A percentile compares a stretch with the other conserved stretches of the same genome.
Conservation (phyloP, 2,797 vertebrate genomes). For the Rhinoraja longicauda region DNA sequence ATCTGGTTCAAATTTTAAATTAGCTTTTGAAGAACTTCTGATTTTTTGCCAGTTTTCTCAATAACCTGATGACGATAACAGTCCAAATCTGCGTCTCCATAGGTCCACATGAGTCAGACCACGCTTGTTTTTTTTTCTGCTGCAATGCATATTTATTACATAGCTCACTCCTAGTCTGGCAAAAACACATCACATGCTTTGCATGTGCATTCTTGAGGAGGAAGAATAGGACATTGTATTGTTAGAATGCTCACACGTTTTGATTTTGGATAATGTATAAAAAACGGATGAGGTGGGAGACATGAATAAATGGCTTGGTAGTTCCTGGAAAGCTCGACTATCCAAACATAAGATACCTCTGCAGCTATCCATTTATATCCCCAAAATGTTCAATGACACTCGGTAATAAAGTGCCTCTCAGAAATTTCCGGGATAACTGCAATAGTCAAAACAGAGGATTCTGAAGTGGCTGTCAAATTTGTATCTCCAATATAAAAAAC, state of each 20-base stretch:
- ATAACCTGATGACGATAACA: background rate
- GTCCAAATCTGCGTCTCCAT: background rate
- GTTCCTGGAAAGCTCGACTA: background rate
- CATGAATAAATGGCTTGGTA: background rate
- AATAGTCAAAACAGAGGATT: background rate
- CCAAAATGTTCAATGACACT: background rate
- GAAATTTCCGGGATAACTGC: background rate
- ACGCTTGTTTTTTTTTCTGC: background rate
- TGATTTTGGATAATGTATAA: background rate
- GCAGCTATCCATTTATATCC: background rate
- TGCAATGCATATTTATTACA: constrained; percentile 16
- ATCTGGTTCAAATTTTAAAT: constrained; percentile 22
- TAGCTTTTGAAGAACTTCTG: background rate
- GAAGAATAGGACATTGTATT: background rate
- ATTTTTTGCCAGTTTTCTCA: background rate
- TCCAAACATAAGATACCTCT: background rate
- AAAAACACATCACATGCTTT: background rate
- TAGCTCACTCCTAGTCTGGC: background rate
- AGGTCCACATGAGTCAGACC: constrained; percentile 7
- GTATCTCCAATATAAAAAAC: background rate
- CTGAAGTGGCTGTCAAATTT: background rate
- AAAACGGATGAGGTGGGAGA: no score
- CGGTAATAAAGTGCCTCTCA: background rate
- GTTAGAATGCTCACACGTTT: background rate
- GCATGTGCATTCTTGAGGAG: background rate